Evolutionary conservation across 2,888 invertebrate genomes (phyloP), one percentile per base, ranked within the genome.

Genomic region (Apantesis nais): DNA sequence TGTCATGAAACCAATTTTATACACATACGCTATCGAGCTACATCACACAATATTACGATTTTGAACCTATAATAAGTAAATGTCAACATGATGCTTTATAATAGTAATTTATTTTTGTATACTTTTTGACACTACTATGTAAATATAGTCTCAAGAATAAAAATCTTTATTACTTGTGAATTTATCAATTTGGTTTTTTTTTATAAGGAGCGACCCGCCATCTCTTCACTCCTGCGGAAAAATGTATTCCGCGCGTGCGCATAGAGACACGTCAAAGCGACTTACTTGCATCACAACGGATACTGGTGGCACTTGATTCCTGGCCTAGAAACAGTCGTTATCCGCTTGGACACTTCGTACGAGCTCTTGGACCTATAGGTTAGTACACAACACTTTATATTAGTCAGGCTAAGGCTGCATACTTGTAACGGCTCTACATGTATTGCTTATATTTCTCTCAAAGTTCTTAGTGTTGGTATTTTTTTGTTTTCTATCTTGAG

Each of bases 321-420:
- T 99, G 99, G 99, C 99, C 99, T 0, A 95, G 98, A 67, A 97
- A 97, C 89, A 99, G 99, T 3, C 96, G 98, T 68, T 99, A 99
- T 92, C 99, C 99, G 1, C 96, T 97, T 90, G 99, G 99, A 4
- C 99, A 99, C 92, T 99, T 99, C 93, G 99, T 99, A 0, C 96
- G 99, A 77, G 97, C 98, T 0, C 95, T 99, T 12, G 99, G 99
- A 25, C 96, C 97, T 66, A 97, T 99, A 74, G 95, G 94, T 94
- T 78, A 5, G 66, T 39, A 22, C n/a, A 16, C 9, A 44, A 19
- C 4, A 7, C 7, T 7, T 25, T 41, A 25, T 16, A 25, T 39
- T n/a, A 4, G n/a, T n/a, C 5, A n/a, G 1, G 2, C n/a, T n/a
- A 29, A 29, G 58, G 0, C 25, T 0, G 11, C 9, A 25, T 25